Conservation (phyloP, 1,140 invertebrate genomes). For the Drosophila nigromelanica region DNA sequence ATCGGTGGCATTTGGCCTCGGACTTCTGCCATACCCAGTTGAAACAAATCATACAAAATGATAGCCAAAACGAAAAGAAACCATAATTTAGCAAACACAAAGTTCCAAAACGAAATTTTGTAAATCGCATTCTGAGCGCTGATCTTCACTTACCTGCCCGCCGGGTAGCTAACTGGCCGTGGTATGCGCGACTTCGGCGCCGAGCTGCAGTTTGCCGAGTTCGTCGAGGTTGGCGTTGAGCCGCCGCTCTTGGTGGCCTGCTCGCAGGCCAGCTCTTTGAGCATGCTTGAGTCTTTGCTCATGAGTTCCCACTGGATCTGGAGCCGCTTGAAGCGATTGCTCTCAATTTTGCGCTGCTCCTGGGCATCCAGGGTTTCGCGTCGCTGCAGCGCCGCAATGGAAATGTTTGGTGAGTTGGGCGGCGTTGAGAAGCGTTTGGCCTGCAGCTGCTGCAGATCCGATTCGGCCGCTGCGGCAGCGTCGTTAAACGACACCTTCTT, state of each 20-base stretch:
- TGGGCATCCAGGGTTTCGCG: constrained; percentile 68
- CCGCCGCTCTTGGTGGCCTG: constrained; percentile 84
- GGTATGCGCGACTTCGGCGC: constrained; percentile 89
- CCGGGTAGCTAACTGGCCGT: constrained; percentile 86
- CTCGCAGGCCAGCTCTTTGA: constrained; percentile 83
- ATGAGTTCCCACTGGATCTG: constrained; percentile 95
- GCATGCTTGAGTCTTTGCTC: constrained; percentile 84
- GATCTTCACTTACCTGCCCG: constrained; percentile 84
- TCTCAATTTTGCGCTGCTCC: constrained; percentile 82
- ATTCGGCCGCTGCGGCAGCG: constrained; percentile 62
- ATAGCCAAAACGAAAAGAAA: constrained; percentile 42
- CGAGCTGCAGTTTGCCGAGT: constrained; percentile 58
- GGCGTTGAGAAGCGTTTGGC: constrained; percentile 86
- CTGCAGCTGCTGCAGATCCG: constrained; percentile 37
- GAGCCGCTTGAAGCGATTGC: constrained; percentile 88
- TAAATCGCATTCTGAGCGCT: neutral
- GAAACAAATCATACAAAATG: constrained; percentile 61
- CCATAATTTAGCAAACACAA: constrained; percentile 38
- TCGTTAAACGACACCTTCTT: constrained; percentile 86
- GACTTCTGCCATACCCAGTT: constrained; percentile 48
- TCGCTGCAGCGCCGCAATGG: constrained; percentile 81
- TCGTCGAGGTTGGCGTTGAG: constrained; percentile 83
- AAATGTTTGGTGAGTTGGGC: constrained; percentile 90
- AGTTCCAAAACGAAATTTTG: constrained; percentile 45
- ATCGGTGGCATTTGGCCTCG: constrained; percentile 44